A percentile compares a stretch with the other conserved stretches of the same genome.
Evolutionary conservation across 2,888 invertebrate genomes (phyloP).

Genomic region (Drosophila prolongata): DNA sequence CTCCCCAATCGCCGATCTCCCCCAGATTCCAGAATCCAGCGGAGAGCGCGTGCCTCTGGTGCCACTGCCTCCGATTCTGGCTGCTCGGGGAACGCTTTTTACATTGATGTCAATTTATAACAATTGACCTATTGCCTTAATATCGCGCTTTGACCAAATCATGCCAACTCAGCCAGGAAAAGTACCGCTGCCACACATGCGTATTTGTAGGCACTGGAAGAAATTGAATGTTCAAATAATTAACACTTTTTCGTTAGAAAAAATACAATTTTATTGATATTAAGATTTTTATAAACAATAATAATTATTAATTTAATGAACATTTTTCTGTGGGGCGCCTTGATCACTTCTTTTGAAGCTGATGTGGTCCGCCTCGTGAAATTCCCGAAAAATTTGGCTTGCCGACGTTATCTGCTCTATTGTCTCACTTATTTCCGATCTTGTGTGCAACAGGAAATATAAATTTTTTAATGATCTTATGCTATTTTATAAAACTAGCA

Average conservation of each 20-base stretch:
- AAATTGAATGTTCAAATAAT: not conserved
- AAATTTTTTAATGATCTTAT: too few species aligned
- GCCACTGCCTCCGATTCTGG: slow-evolving; percentile 9
- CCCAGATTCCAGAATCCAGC: slow-evolving; percentile 21
- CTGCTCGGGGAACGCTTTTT: slow-evolving; percentile 61
- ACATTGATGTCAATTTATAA: slow-evolving; percentile 82
- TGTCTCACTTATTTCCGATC: not conserved
- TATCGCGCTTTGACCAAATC: slow-evolving; percentile 77
- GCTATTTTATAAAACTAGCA: too few species aligned
- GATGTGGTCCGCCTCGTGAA: slow-evolving; percentile 23
- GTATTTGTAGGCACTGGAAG: slow-evolving; percentile 8
- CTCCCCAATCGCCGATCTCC: slow-evolving; percentile 17
- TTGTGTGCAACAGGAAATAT: too few species aligned
- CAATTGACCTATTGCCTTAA: slow-evolving; percentile 82
- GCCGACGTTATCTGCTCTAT: slow-evolving; percentile 15
- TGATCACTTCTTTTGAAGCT: slow-evolving; percentile 29
- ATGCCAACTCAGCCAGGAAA: slow-evolving; percentile 67
- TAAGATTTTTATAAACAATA: too few species aligned
- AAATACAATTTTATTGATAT: too few species aligned
- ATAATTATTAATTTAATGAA: too few species aligned
- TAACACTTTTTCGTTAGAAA: too few species aligned
- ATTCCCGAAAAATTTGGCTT: slow-evolving; percentile 21
- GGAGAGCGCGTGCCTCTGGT: slow-evolving; percentile 62
- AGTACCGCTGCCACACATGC: slow-evolving; percentile 41
- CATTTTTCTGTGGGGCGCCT: not conserved